Base-by-base conservation (phyloP, 2,888 invertebrate species). In the Eurytoma californica region DNA sequence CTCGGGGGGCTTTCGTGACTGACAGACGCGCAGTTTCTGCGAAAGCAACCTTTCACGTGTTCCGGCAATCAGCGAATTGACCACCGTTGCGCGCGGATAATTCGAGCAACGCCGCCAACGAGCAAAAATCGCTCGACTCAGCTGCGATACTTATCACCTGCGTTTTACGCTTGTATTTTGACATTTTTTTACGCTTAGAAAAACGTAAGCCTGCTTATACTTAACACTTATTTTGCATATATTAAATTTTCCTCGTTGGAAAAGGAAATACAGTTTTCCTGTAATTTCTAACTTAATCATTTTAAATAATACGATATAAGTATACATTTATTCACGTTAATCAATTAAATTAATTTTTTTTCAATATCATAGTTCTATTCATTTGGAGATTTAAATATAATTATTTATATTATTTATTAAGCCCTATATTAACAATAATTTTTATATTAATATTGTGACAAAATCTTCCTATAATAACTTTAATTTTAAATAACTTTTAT, bases 371-470 rank as follows among this genome's bases (percentile, higher is more conserved):
- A n/a, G n/a, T n/a, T n/a, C n/a, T n/a, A n/a, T n/a, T n/a, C n/a
- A n/a, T n/a, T n/a, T n/a, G n/a, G n/a, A n/a, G n/a, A 84, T 87
- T 88, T 84, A 89, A 91, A 86, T 92, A 93, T 75, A 94, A 94
- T 92, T 92, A 92, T 91, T 86, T 91, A 85, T 88, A 91, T 86
- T 94, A 93, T 92, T 92, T 92, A 91, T 90, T 92, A 87, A 92
- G 92, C 85, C 93, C 93, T 72, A 84, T 94, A 82, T 81, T 93
- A 87, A 91, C 91, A 78, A 92, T 94, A 90, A 90, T 93, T 89
- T 90, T 94, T 84, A 91, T 92, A 82, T 91, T 94, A 89, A 86
- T 93, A 82, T 87, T 93, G 85, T 94, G 94, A 86, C 53, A 82
- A 92, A 61, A 88, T 93, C 87, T 92, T 93, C 83, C 94, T 94